Percentiles rank a stretch among this genome's conserved stretches.
These are phyloP conservation scores for Tetramorium simillimum DNA, from an alignment of 1,140 invertebrate species.

Conservation along the genomic window DNA sequence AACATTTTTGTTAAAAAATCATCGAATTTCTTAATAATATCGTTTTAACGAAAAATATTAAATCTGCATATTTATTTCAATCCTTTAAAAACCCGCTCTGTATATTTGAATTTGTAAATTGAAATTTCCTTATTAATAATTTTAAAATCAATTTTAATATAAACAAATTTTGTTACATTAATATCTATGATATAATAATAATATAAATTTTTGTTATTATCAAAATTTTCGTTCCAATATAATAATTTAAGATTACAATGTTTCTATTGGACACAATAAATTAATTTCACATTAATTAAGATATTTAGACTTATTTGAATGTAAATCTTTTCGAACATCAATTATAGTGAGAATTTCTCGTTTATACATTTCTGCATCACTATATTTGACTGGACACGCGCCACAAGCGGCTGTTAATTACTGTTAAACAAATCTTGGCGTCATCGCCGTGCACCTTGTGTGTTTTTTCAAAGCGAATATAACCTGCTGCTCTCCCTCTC, in stretches of 20 bases:
- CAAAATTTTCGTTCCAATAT: not conserved
- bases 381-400: not conserved
- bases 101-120: not conserved
- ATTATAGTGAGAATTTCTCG: not conserved
- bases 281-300: not conserved
- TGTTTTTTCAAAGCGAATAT: conserved; percentile 29
- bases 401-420: not conserved
- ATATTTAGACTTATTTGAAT: not conserved
- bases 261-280: not conserved
- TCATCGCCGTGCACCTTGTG: conserved; percentile 35
- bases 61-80: not conserved
- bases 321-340: not conserved
- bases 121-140: not conserved
- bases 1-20: not conserved
- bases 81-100: not conserved
- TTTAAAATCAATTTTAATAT: not conserved
- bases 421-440: conserved; percentile 23
- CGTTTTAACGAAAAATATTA: not conserved
- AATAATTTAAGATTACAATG: not conserved
- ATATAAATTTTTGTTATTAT: not conserved
- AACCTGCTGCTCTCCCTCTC: conserved; percentile 24
- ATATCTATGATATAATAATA: not conserved
- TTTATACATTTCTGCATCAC: not conserved
- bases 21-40: not conserved
- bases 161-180: not conserved